phyloP scores from a whole-genome alignment of 2,888 invertebrate species.

The Cloeon dipterum region DNA sequence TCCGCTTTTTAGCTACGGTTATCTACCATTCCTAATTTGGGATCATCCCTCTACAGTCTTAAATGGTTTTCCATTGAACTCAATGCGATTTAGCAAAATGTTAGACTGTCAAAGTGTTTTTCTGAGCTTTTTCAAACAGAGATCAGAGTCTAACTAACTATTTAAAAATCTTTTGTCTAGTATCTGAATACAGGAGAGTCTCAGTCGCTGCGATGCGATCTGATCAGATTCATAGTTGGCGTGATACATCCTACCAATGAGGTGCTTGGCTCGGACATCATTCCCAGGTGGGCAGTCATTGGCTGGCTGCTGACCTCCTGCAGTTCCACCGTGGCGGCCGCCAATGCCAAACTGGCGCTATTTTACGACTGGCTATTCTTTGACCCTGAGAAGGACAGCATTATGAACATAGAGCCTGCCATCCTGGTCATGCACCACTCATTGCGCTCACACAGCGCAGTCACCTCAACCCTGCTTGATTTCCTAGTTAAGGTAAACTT shows the following conservation, averaged over 20 bases:
- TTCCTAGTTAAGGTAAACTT: conserved; percentile 57
- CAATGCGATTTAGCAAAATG: too few species aligned
- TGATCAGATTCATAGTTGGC: conserved; percentile 81
- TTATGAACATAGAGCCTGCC: conserved; percentile 91
- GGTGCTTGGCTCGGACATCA: conserved; percentile 78
- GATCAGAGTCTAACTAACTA: too few species aligned
- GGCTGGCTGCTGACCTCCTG: conserved; percentile 83
- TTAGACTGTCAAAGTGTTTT: too few species aligned
- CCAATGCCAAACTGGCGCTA: conserved; percentile 74
- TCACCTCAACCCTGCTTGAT: conserved; percentile 72
- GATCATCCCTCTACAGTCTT: too few species aligned
- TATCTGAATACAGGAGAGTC: conserved; percentile 81
- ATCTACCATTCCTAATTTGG: too few species aligned
- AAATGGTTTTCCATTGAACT: too few species aligned
- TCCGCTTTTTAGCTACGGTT: too few species aligned
- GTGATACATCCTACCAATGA: conserved; percentile 89
- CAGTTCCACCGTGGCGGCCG: conserved; percentile 68
- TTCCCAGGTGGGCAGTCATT: conserved; percentile 86
- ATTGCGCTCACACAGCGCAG: conserved; percentile 73
- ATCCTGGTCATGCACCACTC: conserved; percentile 87
- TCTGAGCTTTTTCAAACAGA: too few species aligned
- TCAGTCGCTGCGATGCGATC: conserved; percentile 72
- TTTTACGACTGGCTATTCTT: conserved; percentile 90
- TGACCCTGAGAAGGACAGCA: conserved; percentile 75
- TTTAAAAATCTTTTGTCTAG: too few species aligned